These are phyloP conservation scores for Gymnocephalus cernua DNA, from an alignment of 2,113 vertebrate genomes.

Conservation along the genomic window DNA sequence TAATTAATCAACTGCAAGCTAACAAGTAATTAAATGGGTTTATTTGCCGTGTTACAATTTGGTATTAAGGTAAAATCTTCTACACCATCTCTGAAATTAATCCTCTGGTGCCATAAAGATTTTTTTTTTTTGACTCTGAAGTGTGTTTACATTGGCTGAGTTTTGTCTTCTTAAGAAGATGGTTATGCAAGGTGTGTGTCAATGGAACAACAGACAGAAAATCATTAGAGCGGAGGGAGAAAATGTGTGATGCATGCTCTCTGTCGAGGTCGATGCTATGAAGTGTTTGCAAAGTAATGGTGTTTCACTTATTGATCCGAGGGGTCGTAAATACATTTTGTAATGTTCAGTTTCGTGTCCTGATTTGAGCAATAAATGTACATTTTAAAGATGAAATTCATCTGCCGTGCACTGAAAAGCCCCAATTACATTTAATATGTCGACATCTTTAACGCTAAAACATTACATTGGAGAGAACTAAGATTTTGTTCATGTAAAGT, in stretches of 20 bases:
- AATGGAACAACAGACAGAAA: slow-evolving; percentile 13
- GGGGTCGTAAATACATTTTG: not conserved
- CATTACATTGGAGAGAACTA: not conserved
- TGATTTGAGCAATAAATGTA: not conserved
- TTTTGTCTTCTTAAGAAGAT: slow-evolving; percentile 9
- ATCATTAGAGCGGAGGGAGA: slow-evolving; percentile 7
- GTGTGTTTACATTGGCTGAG: slow-evolving; percentile 30
- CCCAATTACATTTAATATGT: not conserved
- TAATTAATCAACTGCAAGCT: not conserved
- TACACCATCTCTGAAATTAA: not conserved
- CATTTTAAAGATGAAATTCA: not conserved
- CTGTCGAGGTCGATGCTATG: not conserved
- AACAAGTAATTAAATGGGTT: not conserved
- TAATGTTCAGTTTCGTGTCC: not conserved
- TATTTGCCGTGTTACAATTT: not conserved
- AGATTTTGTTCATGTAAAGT: not conserved
- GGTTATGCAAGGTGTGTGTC: slow-evolving; percentile 20
- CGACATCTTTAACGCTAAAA: not conserved
- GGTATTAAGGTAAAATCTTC: not conserved
- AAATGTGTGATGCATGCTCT: not conserved
- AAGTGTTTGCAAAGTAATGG: not conserved
- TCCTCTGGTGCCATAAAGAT: not conserved
- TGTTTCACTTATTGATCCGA: not conserved
- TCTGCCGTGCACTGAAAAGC: not conserved
- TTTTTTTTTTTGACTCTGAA: slow-evolving; percentile 23